Evolutionary conservation across 2,113 vertebrate genomes (phyloP).

Genomic region (Cranoglanis bouderius): DNA sequence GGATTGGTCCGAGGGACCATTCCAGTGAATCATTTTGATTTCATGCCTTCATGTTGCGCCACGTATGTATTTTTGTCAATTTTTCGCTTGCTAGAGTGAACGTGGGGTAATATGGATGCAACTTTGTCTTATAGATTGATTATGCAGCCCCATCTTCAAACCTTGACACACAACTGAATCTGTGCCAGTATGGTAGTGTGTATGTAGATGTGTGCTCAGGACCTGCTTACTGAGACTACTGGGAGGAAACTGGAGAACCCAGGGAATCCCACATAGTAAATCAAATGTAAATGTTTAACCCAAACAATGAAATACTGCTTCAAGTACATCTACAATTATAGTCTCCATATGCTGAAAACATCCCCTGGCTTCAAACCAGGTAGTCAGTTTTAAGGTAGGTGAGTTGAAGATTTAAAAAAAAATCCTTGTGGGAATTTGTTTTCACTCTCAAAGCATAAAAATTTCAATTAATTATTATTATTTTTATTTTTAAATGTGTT

Average conservation of each 20-base stretch:
- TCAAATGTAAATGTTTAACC: not conserved
- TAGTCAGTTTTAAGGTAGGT: not conserved
- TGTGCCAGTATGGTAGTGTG: not conserved
- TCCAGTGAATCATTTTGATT: not conserved
- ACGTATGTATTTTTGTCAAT: not conserved
- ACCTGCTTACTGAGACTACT: not conserved
- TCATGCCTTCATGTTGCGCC: not conserved
- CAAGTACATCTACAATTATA: not conserved
- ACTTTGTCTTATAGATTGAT: not conserved
- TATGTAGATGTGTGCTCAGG: not conserved
- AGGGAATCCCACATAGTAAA: not conserved
- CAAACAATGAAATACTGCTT: not conserved
- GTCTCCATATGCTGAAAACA: not conserved
- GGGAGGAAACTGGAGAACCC: not conserved
- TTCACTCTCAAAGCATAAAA: not conserved
- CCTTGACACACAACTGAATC: not conserved
- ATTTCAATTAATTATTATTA: no score
- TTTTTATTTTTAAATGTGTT: not conserved
- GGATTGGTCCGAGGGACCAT: no score
- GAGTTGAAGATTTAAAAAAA: not conserved
- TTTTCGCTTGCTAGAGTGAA: not conserved
- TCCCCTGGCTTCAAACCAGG: not conserved
- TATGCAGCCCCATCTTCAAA: not conserved
- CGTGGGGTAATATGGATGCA: not conserved
- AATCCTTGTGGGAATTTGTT: not conserved